Percentiles rank a stretch among this genome's conserved stretches.
phyloP scores from a whole-genome alignment of 2,113 vertebrate species.

The Erythrocebus patas region DNA sequence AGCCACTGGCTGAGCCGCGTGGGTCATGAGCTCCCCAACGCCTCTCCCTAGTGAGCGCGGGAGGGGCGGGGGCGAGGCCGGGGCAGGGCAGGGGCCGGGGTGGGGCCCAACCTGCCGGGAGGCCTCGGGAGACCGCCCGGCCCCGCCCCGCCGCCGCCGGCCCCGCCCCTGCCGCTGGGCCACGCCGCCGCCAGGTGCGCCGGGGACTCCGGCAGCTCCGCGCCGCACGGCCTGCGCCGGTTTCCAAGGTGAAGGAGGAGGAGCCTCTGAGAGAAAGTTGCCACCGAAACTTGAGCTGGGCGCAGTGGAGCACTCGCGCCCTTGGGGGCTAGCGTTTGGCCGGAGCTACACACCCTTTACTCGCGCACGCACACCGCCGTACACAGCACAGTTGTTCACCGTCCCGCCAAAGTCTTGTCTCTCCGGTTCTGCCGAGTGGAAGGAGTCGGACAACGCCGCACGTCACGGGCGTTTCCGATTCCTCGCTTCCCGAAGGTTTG shows the following conservation, averaged over 20 bases:
- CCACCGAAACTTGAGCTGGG: constrained; percentile 56
- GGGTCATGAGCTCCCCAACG: not conserved
- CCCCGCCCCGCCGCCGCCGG: not conserved
- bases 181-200: constrained; percentile 25
- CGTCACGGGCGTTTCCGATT: not conserved
- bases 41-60: not conserved
- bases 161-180: not conserved
- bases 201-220: rapidly evolving
- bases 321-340: not conserved
- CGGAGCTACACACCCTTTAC: not conserved
- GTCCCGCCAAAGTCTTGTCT: not conserved
- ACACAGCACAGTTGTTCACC: not conserved
- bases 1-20: not conserved
- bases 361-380: not conserved
- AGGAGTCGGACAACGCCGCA: not conserved
- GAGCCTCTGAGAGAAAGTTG: constrained; percentile 58
- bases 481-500: not conserved
- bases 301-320: not conserved
- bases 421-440: not conserved
- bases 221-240: rapidly evolving
- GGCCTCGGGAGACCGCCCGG: not conserved
- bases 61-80: too few relatives aligned
- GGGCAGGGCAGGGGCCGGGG: not conserved
- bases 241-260: constrained; percentile 69
- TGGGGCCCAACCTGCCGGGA: constrained; percentile 11